Conservation (phyloP, 2,888 invertebrate genomes). For the Eueremaeus valkanovi region DNA sequence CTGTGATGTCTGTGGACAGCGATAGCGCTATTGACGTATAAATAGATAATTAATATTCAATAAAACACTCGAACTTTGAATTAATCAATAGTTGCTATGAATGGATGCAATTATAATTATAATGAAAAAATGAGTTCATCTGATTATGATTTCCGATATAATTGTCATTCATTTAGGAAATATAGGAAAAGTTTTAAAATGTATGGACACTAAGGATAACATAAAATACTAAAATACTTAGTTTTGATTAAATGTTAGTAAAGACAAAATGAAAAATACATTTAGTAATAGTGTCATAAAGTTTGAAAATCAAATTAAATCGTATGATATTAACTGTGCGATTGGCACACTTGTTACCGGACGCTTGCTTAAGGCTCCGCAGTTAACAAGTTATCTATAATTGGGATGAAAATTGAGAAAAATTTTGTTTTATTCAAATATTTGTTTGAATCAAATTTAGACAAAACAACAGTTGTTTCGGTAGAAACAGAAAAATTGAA, state of each 20-base stretch:
- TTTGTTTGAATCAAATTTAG: neutral
- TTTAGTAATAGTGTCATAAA: neutral
- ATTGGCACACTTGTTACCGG: neutral
- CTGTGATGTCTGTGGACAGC: slow-evolving; percentile 29
- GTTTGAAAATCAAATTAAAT: neutral
- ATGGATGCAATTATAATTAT: no score
- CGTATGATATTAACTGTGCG: neutral
- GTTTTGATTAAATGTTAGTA: no score
- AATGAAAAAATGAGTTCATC: no score
- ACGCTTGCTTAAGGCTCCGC: slow-evolving; percentile 23
- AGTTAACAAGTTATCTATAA: slow-evolving; percentile 12
- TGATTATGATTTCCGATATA: no score
- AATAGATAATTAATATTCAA: neutral
- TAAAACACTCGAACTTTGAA: neutral
- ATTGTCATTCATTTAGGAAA: no score
- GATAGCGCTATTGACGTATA: slow-evolving; percentile 22
- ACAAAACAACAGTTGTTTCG: no score
- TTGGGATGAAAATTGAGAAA: neutral
- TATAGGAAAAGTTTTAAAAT: no score
- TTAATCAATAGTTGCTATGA: no score
- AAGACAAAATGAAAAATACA: neutral
- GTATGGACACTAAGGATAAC: no score
- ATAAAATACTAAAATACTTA: no score
- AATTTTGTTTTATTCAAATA: neutral
- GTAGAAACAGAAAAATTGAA: neutral